Base-by-base conservation (phyloP, 2,113 vertebrate species). In the Erythrocercus mccallii region DNA sequence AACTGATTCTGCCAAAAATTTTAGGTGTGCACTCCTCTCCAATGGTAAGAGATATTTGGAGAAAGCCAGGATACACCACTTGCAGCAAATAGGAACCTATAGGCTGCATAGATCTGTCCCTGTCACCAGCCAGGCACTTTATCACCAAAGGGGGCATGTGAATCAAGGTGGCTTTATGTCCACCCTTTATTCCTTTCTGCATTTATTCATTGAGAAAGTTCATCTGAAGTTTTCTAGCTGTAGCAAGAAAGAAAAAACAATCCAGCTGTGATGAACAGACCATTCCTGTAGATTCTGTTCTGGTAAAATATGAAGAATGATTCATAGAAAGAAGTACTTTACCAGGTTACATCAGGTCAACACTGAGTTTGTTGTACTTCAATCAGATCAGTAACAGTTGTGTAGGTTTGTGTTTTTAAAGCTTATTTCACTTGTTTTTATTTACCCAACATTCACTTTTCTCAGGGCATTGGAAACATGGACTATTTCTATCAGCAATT, bases 311-410 rank as follows among this genome's bases (percentile, higher is more conserved):
- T 18, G 37, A 94, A 82, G 90, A 89, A 72, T 96, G 86, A 92
- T 53, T 96, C 79, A 84, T 9, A 92, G 74, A 4, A 15, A 87
- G 70, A 95, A 95, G 69, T 68, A 54, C 88, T 92, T 95, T 73
- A 68, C 23, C 50, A 65, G 96, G 93, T 96, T 91, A 90, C 31
- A 30, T 76, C 27, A 18, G 92, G 93, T 95, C 96, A 92, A 2
- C 20, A 6, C 56, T 31, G 48, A 54, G 71, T 90, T 94, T 66
- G 92, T 86, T 95, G 86, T 91, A 91, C 92, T 97, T 96, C 90
- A 95, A 77, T 96, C 95, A 81, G 54, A 76, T 86, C 90, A 35
- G 79, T 96, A 79, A 86, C 84, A 81, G 92, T 96, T 88, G 74
- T 88, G 96, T 86, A 60, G 71, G 21, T 90, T 81, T 92, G 56